These are phyloP conservation scores for Yponomeuta malinellus DNA, from an alignment of 2,888 invertebrate species.

Conservation along the genomic window DNA sequence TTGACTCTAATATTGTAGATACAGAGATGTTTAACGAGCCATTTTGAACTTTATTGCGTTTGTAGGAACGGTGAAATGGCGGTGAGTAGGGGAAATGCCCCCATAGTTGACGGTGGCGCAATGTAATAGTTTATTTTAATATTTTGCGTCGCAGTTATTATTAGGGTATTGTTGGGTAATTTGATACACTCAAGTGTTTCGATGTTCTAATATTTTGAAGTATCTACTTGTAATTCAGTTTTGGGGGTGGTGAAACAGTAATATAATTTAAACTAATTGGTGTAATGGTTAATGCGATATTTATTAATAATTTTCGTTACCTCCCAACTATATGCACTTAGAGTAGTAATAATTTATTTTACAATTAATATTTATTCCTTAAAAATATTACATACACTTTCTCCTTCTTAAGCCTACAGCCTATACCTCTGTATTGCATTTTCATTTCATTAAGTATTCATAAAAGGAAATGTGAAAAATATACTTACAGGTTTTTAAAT, in stretches of 20 bases:
- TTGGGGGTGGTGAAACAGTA: constrained; percentile 25
- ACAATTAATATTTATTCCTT: constrained; percentile 50
- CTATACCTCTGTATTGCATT: constrained; percentile 65
- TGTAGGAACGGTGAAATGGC: constrained; percentile 14
- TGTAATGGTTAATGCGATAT: constrained; percentile 69
- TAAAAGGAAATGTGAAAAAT: constrained; percentile 39
- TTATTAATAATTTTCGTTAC: constrained; percentile 72
- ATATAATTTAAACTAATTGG: constrained; percentile 28
- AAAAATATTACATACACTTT: constrained; percentile 46
- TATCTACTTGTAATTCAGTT: constrained; percentile 17
- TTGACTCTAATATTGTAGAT: constrained; percentile 35
- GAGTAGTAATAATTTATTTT: constrained; percentile 70
- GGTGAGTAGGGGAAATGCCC: neutral
- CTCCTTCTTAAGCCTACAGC: constrained; percentile 35
- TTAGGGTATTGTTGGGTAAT: constrained; percentile 45
- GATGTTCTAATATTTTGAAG: neutral
- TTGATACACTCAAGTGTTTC: constrained; percentile 44
- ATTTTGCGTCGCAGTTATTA: constrained; percentile 28
- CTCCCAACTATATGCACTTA: constrained; percentile 71
- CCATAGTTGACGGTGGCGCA: neutral
- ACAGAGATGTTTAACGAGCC: neutral
- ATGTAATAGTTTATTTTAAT: neutral
- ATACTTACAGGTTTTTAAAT: constrained; percentile 25
- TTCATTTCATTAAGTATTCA: constrained; percentile 26
- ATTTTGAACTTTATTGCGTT: neutral